Evolutionary conservation across 2,113 vertebrate species (phyloP), one percentile per base, ranked within the genome.

Genomic region (Lepidothrix coronata): DNA sequence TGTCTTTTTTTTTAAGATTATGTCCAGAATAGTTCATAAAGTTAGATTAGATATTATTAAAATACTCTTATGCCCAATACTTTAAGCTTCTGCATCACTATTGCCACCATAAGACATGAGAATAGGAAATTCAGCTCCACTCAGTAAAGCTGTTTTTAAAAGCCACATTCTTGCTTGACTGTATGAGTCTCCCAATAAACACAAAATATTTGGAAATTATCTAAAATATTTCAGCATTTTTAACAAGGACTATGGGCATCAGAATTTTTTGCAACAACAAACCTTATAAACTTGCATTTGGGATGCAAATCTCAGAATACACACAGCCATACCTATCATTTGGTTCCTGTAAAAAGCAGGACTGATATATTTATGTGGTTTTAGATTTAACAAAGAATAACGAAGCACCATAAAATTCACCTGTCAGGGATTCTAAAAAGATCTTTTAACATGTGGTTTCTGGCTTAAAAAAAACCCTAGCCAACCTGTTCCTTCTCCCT

Each of bases 41-140:
- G 61, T 28, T 58, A 63, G n/a, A 57, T 31, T 27, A 81, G 25
- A 25, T 75, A 46, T 92, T 92, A 84, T 68, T 68, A 86, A 57
- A 78, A 84, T 72, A 84, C 89, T 89, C 96, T 92, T 70, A 63
- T 79, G 90, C 43, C 22, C 92, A 97, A 63, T 85, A 89, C 73
- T 89, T 93, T 52, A 85, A 58, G 46, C 14, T 95, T 97, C 74
- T 94, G 81, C 61, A 28, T 81, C 96, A 87, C 41, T 96, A 30
- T 19, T 90, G 58, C 90, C 79, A 94, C 39, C 51, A 84, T 30
- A 70, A 93, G 91, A 85, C n/a, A 68, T 4, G 52, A 83, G 65
- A 96, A 84, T 9, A 89, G 46, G 39, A 95, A 82, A 83, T 71
- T 85, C 22, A 67, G 66, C 25, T 73, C 43, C 6, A 25, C 24